Base-by-base conservation (phyloP, 1,140 invertebrate species). In the Spodoptera frugiperda region DNA sequence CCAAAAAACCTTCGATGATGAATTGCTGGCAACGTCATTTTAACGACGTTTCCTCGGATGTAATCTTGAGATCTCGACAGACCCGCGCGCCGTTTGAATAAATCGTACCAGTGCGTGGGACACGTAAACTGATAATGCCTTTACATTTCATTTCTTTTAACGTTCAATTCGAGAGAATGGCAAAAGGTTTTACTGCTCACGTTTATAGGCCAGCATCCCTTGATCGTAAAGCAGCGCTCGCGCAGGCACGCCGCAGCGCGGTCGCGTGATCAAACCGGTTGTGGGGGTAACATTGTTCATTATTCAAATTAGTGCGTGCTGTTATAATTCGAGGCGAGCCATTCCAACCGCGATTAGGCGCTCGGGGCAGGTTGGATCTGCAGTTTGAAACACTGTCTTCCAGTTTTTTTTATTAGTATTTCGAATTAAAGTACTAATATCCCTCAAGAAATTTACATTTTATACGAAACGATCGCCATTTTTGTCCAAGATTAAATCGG, bases 291-390 rank as follows among this genome's bases (percentile, higher is more conserved):
- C 87, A 89, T 87, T 87, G 85, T 91, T 91, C 89, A 89, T 91
- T 89, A 91, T 91, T 91, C 84, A 89, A 89, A 89, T 91, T 89
- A 89, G 82, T 88, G 81, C 87, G 82, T 85, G 86, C 82, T 87
- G 87, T 84, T 88, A 86, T 89, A 87, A 89, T 89, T 91, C 84
- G 82, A 87, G 83, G 73, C 83, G 79, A 78, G 84, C 82, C 83
- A 82, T 84, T 87, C 80, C 63, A 80, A 78, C 84, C 21, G 78
- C 80, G 82, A 88, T 86, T 85, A 84, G 83, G 81, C 77, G 74
- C 82, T 85, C 81, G 74, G 67, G 73, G 57, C 79, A 48, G 70
- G 46, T 61, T 19, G 55, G 33, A 78, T 46, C 19, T 67, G 44
- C 63, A 25, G n/a, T 68, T 74, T 78, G 65, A 55, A 77, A 76